These are phyloP conservation scores for Lepetodrilus schrolli DNA, from an alignment of 2,888 invertebrate species.

Conservation along the genomic window DNA sequence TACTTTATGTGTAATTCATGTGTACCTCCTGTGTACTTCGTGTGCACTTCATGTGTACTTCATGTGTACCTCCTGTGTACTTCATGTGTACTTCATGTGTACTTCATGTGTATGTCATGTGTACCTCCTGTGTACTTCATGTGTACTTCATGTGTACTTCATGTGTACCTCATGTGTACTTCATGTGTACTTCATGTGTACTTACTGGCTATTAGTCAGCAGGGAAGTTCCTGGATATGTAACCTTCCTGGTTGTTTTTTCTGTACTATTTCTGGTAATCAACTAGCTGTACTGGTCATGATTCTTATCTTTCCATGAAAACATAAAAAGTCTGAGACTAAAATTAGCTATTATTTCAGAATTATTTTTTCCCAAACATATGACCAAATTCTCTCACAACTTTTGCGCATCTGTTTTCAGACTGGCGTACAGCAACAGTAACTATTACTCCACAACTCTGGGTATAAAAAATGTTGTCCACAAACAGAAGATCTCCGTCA, in stretches of 20 bases:
- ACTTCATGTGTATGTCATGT: not conserved
- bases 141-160: not conserved
- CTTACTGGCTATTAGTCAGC: too few species aligned
- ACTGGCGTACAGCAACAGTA: conserved; percentile 91
- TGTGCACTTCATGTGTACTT: not conserved
- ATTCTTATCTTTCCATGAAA: not conserved
- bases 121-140: not conserved
- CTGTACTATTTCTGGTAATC: too few species aligned
- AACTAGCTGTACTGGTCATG: too few species aligned
- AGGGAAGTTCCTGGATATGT: too few species aligned
- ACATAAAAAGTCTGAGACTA: not conserved
- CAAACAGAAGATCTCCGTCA: conserved; percentile 93
- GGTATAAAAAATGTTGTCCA: conserved; percentile 98
- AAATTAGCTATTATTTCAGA: not conserved
- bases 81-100: not conserved
- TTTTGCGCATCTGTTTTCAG: conserved; percentile 79
- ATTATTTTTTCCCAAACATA: not conserved
- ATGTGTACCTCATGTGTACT: not conserved
- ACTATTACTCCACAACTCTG: conserved; percentile 87
- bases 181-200: not conserved
- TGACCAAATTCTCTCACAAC: too few species aligned
- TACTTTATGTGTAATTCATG: not conserved
- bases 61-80: not conserved
- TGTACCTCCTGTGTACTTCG: not conserved
- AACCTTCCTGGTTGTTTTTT: too few species aligned